Conservation (phyloP, 2,113 vertebrate species). For the Thinocorus orbignyianus region DNA sequence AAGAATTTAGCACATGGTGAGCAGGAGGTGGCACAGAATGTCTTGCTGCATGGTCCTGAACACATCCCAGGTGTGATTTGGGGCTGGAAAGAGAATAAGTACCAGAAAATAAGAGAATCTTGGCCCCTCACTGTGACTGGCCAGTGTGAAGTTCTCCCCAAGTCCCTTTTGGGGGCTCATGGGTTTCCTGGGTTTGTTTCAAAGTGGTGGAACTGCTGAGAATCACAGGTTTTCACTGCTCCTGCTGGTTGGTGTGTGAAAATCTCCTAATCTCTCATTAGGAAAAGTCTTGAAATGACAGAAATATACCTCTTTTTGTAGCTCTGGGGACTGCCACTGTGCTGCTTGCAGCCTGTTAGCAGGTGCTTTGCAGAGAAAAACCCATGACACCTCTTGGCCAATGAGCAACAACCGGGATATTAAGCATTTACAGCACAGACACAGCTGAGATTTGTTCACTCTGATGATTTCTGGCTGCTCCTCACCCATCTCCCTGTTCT, state of each 20-base stretch:
- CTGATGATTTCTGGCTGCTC: not conserved
- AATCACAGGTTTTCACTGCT: fast-evolving
- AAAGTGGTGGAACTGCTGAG: not conserved
- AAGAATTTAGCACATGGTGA: fast-evolving
- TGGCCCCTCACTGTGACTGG: fast-evolving
- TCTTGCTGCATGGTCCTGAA: too few relatives aligned
- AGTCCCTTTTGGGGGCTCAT: fast-evolving
- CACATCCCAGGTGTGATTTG: too few relatives aligned
- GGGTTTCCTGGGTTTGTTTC: not conserved
- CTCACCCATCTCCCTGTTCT: fast-evolving
- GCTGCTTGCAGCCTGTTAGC: fast-evolving
- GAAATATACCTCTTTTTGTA: too few relatives aligned
- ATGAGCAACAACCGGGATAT: not conserved
- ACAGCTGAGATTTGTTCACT: not conserved
- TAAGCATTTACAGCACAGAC: not conserved
- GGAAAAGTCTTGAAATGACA: not conserved
- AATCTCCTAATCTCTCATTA: not conserved
- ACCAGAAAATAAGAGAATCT: too few relatives aligned
- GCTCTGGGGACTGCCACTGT: not conserved
- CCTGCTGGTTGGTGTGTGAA: not conserved
- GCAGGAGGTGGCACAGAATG: not conserved
- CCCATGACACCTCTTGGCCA: not conserved
- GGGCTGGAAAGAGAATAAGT: not conserved
- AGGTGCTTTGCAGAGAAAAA: not conserved
- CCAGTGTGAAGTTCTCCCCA: not conserved